phyloP scores from a whole-genome alignment of 2,113 vertebrate species.

The Bettongia penicillata region DNA sequence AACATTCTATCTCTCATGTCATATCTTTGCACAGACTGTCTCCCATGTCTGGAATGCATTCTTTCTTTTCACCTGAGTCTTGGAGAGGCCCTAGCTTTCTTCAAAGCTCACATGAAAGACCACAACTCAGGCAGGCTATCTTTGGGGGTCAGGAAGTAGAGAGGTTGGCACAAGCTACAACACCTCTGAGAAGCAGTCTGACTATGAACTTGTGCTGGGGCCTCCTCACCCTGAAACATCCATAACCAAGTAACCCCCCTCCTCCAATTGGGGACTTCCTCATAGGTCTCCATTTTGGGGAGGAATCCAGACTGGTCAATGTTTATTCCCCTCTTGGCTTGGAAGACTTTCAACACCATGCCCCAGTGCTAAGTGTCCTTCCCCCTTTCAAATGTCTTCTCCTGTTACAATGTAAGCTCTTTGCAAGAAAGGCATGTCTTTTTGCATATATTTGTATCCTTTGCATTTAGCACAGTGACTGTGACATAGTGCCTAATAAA shows the following conservation, averaged over 20 bases:
- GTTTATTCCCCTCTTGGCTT: background rate
- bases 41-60: background rate
- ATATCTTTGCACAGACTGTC: background rate
- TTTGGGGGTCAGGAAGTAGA: background rate
- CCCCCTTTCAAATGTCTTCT: background rate
- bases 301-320: background rate
- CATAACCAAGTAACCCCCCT: background rate
- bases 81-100: background rate
- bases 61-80: background rate
- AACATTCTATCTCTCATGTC: background rate
- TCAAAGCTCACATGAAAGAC: background rate
- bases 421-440: background rate
- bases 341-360: background rate
- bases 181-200: background rate
- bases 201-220: background rate
- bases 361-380: background rate
- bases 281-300: background rate
- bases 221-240: background rate
- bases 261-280: background rate
- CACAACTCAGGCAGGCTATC: background rate
- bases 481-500: background rate
- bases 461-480: background rate
- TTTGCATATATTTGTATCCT: background rate
- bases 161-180: background rate
- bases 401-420: background rate